These are phyloP conservation scores for Ctenoplectra terminalis DNA, from an alignment of 1,140 invertebrate genomes.

Conservation along the genomic window DNA sequence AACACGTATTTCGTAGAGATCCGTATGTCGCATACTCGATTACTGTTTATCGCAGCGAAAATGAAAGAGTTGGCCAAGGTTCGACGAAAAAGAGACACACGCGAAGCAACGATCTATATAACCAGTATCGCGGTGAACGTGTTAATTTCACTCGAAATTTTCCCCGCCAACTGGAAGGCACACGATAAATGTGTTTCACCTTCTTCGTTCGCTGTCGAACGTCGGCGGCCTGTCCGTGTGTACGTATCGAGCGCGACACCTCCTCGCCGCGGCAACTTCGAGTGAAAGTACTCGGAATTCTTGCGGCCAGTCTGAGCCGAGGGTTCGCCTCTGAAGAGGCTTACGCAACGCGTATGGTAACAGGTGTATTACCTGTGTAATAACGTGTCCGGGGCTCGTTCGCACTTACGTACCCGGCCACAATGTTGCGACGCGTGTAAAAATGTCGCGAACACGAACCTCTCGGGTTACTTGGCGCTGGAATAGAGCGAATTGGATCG, in stretches of 20 bases:
- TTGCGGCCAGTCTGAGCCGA: conserved; percentile 64
- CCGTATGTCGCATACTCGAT: no score
- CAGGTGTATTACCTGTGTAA: conserved; percentile 79
- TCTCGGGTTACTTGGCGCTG: neutral
- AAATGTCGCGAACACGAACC: conserved; percentile 15
- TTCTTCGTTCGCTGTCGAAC: neutral
- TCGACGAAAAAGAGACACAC: no score
- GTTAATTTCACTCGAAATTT: no score
- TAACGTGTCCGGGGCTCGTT: conserved; percentile 60
- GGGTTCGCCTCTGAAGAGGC: conserved; percentile 62
- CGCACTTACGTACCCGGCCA: conserved; percentile 42
- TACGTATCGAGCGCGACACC: conserved; percentile 48
- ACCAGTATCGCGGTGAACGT: no score
- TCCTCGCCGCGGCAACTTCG: conserved; percentile 52
- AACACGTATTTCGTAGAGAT: no score
- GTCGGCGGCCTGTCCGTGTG: neutral
- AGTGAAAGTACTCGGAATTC: conserved; percentile 79
- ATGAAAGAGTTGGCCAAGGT: no score
- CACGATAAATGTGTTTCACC: conserved; percentile 24
- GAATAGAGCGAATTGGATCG: neutral
- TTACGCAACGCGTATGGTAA: conserved; percentile 75
- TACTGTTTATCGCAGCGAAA: no score
- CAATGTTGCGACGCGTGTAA: conserved; percentile 17
- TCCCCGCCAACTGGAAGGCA: neutral
- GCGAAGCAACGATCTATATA: no score